Conservation (phyloP, 2,888 invertebrate genomes). For the Eupithecia abbreviata region DNA sequence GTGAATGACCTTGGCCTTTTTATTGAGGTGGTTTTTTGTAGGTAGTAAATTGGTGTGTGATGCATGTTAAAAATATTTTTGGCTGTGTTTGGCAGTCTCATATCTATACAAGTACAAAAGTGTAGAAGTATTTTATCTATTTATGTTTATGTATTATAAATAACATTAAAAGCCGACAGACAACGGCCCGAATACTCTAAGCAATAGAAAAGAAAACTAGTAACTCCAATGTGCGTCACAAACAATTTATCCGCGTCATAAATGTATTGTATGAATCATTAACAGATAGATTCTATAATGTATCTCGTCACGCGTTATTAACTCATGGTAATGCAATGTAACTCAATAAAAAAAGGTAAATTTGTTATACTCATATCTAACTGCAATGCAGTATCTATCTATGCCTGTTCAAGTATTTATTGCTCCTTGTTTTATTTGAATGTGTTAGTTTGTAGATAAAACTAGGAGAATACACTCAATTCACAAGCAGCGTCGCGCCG, state of each 20-base stretch:
- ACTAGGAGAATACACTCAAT: constrained; percentile 39
- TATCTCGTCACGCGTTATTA: constrained; percentile 13
- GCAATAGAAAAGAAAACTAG: constrained; percentile 3
- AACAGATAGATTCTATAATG: constrained; percentile 16
- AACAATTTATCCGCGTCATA: neutral
- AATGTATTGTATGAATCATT: constrained; percentile 12
- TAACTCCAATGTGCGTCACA: neutral
- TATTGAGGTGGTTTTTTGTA: neutral
- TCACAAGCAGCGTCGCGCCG: constrained; percentile 47
- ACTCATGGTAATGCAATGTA: neutral
- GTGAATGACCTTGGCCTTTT: constrained; percentile 5
- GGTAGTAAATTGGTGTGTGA: neutral
- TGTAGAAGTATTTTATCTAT: neutral
- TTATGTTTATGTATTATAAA: neutral
- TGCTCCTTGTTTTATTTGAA: neutral
- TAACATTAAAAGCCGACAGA: neutral
- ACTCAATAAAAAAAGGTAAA: neutral
- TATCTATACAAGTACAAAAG: neutral
- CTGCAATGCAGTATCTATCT: neutral
- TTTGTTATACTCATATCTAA: neutral
- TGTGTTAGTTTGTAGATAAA: neutral
- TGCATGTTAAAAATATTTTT: neutral
- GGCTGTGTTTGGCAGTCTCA: neutral
- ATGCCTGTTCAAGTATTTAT: neutral
- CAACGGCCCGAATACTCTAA: neutral